Conservation (phyloP, 2,113 vertebrate genomes). For the Dasypus novemcinctus region DNA sequence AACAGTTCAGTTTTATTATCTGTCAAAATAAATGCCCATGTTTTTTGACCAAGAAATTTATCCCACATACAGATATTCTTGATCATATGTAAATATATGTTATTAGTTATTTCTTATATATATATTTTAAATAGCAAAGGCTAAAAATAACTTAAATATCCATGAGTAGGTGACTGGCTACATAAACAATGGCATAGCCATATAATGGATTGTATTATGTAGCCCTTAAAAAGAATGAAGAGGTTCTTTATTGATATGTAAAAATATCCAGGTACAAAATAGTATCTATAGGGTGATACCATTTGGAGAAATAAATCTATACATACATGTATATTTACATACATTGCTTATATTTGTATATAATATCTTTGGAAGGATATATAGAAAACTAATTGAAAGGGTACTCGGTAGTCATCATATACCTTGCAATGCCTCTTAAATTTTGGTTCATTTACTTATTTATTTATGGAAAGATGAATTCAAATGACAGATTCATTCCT, state of each 20-base stretch:
- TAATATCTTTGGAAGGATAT: not conserved
- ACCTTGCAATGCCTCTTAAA: not conserved
- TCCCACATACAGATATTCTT: not conserved
- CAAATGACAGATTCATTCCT: constrained; percentile 20
- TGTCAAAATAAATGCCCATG: not conserved
- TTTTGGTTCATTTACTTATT: constrained; percentile 29
- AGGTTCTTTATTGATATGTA: not conserved
- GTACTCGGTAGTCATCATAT: not conserved
- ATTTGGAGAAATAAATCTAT: not conserved
- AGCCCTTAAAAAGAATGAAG: not conserved
- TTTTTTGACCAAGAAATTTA: constrained; percentile 43
- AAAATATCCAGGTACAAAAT: not conserved
- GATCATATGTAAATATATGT: not conserved
- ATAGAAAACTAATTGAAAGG: not conserved
- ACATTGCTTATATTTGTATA: not conserved
- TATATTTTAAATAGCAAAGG: not conserved
- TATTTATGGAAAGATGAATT: constrained; percentile 25
- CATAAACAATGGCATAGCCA: not conserved
- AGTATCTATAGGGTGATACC: not conserved
- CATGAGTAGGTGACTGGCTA: not conserved
- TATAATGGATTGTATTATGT: not conserved
- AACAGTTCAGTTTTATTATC: not conserved
- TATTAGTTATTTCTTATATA: not conserved
- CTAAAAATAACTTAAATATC: not conserved
- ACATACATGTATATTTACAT: not conserved